Evolutionary conservation across 2,797 vertebrate species (phyloP), one percentile per base, ranked within the genome.

Genomic region (Pseudopleuronectes americanus): DNA sequence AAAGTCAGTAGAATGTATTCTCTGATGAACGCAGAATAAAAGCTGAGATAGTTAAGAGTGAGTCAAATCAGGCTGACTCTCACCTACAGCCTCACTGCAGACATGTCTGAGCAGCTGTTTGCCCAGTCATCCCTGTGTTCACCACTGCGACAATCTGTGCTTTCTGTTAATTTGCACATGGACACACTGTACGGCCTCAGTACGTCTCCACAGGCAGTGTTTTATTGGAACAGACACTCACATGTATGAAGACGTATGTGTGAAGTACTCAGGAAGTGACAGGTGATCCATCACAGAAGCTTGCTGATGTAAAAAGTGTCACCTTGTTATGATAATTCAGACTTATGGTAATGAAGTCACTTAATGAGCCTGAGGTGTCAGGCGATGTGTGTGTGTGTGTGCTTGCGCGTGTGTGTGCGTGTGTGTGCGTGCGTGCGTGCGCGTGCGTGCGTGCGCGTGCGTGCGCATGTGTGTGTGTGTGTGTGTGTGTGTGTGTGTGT

Each of bases 271-370:
- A 31, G 7, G 28, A 8, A 48, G 71, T 77, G 68, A 61, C 61
- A 77, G 65, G 52, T 31, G 57, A 64, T 87, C 24, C 76, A 74
- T 89, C 78, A 80, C 38, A 19, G 63, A 31, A 56, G 63, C 41
- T 62, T 38, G 38, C 28, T 55, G 62, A 69, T 74, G 68, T 48
- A 66, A 60, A 76, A 77, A 67, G 52, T 82, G 77, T 81, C 80
- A 77, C 64, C 56, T 74, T 60, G 21, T 72, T 31, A 55, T 4
- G 2, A 65, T 51, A 66, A 68, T 48, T 87, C 76, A 66, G 23
- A 85, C 80, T 62, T 13, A 68, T 65, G 74, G 21, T 83, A 76
- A 79, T 76, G 71, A 85, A 76, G 66, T 57, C 31, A 54, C 52
- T 66, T 75, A 82, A 87, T 74, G 68, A 86, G 76, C 52, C 19